These are phyloP conservation scores for Spilosoma lubricipeda DNA, from an alignment of 2,888 invertebrate genomes.

Conservation along the genomic window DNA sequence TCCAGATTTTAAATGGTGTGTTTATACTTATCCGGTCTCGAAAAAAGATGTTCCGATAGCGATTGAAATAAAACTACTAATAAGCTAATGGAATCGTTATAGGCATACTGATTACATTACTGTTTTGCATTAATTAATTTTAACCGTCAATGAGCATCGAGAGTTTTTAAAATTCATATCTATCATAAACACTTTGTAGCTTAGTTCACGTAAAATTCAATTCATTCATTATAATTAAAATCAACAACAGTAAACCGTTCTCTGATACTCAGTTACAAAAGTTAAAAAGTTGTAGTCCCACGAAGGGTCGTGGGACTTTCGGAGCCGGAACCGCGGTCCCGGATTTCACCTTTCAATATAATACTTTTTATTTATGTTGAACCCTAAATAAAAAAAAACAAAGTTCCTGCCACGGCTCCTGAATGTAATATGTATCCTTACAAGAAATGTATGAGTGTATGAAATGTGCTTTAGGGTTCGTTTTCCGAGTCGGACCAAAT, in stretches of 20 bases:
- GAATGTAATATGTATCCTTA: neutral
- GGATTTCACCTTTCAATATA: neutral
- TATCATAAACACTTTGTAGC: too few species aligned
- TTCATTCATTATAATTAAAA: neutral
- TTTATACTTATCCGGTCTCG: neutral
- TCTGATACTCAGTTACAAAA: neutral
- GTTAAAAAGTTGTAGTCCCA: neutral
- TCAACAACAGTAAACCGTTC: neutral
- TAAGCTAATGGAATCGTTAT: neutral
- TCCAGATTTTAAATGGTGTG: constrained; percentile 6
- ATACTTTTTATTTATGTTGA: neutral
- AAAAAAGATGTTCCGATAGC: neutral
- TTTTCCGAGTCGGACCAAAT: too few species aligned
- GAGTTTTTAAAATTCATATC: too few species aligned
- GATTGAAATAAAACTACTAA: neutral
- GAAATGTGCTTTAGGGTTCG: too few species aligned
- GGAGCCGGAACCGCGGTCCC: neutral
- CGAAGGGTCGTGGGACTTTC: neutral
- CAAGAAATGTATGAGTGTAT: neutral
- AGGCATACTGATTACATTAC: neutral
- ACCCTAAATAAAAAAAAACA: neutral
- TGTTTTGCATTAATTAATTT: neutral
- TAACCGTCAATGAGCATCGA: neutral
- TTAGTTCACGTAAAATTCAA: neutral
- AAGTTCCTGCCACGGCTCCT: neutral